Percentiles rank a stretch among this genome's conserved stretches.
These are phyloP conservation scores for Caenorhabditis brenneri DNA, from an alignment of 1,140 invertebrate species.

Conservation along the genomic window DNA sequence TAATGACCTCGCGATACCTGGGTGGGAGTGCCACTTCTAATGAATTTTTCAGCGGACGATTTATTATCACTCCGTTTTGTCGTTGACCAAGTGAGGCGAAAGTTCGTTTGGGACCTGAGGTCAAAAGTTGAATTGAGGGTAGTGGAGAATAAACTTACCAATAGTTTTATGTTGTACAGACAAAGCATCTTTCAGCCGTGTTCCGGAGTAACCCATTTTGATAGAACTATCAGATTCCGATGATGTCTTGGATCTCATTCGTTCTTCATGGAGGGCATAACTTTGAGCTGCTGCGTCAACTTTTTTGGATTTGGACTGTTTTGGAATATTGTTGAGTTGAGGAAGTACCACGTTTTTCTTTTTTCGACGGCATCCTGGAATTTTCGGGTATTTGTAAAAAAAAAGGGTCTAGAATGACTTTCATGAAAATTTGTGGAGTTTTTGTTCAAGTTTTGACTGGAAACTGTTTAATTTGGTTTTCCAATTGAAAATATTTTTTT, in stretches of 20 bases:
- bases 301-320: not conserved
- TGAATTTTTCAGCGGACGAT: conserved; percentile 40
- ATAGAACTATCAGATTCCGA: conserved; percentile 19
- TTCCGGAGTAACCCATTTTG: not conserved
- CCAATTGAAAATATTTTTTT: too few species aligned
- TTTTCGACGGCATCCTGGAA: not conserved
- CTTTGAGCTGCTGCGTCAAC: not conserved
- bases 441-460: too few species aligned
- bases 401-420: too few species aligned
- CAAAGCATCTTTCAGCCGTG: conserved; percentile 26
- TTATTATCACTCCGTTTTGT: conserved; percentile 50
- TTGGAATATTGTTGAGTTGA: not conserved
- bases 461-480: too few species aligned
- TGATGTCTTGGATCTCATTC: not conserved
- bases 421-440: too few species aligned
- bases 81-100: conserved; percentile 46
- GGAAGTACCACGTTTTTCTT: not conserved
- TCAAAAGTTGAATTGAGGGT: not conserved
- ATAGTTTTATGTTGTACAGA: not conserved
- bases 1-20: conserved; percentile 7
- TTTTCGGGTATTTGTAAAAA: too few species aligned
- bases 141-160: not conserved
- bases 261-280: not conserved
- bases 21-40: conserved; percentile 27
- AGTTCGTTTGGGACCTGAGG: conserved; percentile 32